Base-by-base conservation (phyloP, 2,888 invertebrate genomes). In the Mylabris sibirica region DNA sequence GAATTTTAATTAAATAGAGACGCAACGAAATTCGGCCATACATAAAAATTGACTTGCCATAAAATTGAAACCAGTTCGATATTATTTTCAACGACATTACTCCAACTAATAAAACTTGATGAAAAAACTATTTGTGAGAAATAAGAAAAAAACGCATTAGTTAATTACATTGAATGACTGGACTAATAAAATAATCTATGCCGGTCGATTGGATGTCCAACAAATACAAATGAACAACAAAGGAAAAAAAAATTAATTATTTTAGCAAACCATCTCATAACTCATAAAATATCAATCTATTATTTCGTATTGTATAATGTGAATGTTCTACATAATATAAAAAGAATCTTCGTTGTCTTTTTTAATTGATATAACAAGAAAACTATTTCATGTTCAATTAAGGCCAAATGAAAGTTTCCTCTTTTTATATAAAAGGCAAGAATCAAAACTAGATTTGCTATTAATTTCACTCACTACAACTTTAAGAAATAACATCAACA, bases 341-440 rank as follows among this genome's bases (percentile, higher is more conserved):
- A 49, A 49, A 49, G 20, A 49, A 20, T 53, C 53, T 26, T 26
- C 3, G 8, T 2, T 49, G 44, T 44, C 5, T 26, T 57, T 57
- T 57, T 57, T 26, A 57, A 26, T n/a, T 14, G 57, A 26, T 57
- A 24, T 14, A 30, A 57, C 57, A 57, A 57, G 24, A 57, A 57
- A 57, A 57, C 57, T 14, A 26, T 57, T 63, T 49, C n/a, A 60
- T 57, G 57, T 64, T 67, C 64, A 67, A 67, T 67, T 67, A 67
- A 67, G 67, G 64, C 67, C 67, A 64, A 61, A 67, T 64, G 67
- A 67, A 67, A 67, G 67, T 67, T 60, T 60, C 34, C 67, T 67
- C 67, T 30, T 63, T 59, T 57, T 26, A 14, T 57, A 22, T 26
- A 26, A 57, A 57, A 57, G 24, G 24, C 26, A 57, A 53, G 20